Base-by-base conservation (phyloP, 1,140 invertebrate species). In the Bursaphelenchus mucronatus region DNA sequence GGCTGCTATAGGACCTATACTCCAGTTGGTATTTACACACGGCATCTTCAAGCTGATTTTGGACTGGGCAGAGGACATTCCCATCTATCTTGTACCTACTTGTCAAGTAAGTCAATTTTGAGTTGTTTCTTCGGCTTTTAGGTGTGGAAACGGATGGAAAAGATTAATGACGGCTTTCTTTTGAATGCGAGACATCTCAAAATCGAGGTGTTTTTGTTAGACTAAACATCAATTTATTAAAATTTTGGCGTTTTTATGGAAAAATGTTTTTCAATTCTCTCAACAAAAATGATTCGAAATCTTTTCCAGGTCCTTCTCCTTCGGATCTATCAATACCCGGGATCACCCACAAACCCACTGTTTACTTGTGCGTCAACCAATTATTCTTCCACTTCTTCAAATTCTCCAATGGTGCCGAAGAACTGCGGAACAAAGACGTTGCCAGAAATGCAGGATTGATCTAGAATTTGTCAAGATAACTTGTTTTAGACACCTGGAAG, bases 291-390 rank as follows among this genome's bases (percentile, higher is more conserved):
- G 13, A 45, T 8, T 69, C 9, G 10, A n/a, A n/a, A 13, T 44
- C 21, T 54, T 15, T 69, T 45, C 54, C n/a, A 67, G 68, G 64
- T 76, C 39, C 30, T 65, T 19, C n/a, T 76, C 15, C 21, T 79
- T 13, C 57, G 63, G 30, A 65, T 71, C 45, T 80, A 78, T 64
- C 73, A 79, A 57, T 10, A 68, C 84, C 88, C 68, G 82, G 91
- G 62, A 86, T 91, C 51, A 89, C 86, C 62, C 87, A 89, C 89
- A 88, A 46, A 85, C 87, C 56, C 86, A 88, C 70, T 86, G 89
- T 79, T 85, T 94, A 45, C 86, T 96, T 47, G 89, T 91, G 49
- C 90, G 94, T 64, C 90, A 93, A 82, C 88, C 91, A 47, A 90
- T 96, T 72, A 86, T 94, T 40, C 86, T 89, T 57, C 92, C 93